Conservation (phyloP, 2,888 invertebrate species). For the Drosophila pegasa region DNA sequence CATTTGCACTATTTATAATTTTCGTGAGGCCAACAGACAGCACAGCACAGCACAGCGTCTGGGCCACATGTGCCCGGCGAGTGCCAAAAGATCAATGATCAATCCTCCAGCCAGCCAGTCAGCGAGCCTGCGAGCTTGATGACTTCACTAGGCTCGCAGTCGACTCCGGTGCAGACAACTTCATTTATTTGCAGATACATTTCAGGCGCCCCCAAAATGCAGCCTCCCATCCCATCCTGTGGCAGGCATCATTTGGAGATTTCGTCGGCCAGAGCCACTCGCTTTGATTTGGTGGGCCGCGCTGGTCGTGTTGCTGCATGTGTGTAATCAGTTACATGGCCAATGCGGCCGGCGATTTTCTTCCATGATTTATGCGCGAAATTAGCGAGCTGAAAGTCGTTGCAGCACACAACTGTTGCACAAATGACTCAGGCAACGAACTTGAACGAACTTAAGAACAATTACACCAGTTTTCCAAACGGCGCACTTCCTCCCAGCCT, state of each 20-base stretch:
- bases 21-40: constrained; percentile 48
- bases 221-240: constrained; percentile 62
- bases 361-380: constrained; percentile 77
- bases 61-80: constrained; percentile 58
- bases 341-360: constrained; percentile 56
- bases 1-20: constrained; percentile 82
- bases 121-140: constrained; percentile 45
- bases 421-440: constrained; percentile 78
- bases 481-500: constrained; percentile 51
- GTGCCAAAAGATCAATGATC: constrained; percentile 83
- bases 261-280: no score
- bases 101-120: constrained; percentile 58
- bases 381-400: constrained; percentile 69
- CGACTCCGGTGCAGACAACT: constrained; percentile 72
- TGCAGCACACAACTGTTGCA: constrained; percentile 50
- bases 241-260: constrained; percentile 39
- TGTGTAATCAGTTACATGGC: constrained; percentile 73
- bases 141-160: constrained; percentile 68
- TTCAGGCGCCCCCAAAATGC: constrained; percentile 69
- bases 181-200: constrained; percentile 83
- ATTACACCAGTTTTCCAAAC: constrained; percentile 61
- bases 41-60: constrained; percentile 28
- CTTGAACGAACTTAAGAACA: constrained; percentile 73
- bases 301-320: constrained; percentile 63
- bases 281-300: constrained; percentile 73